Evolutionary conservation across 2,797 vertebrate genomes (phyloP), one percentile per base, ranked within the genome.

Genomic region (Nannoperca obscura): DNA sequence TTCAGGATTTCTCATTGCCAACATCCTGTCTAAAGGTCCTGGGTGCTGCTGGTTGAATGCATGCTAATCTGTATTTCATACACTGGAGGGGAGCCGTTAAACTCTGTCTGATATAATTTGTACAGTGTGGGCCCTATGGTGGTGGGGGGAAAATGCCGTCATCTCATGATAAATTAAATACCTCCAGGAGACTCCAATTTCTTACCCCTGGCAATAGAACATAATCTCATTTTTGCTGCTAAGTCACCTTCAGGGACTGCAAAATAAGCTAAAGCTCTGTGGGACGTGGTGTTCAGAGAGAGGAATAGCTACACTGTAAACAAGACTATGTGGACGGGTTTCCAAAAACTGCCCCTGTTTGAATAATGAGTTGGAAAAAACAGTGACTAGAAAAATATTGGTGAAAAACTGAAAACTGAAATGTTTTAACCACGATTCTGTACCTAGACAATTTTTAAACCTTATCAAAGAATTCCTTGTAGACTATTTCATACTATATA

Each of bases 191-290:
- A 86, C 90, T 92, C 83, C 86, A 71, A 93, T 92, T 93, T 85
- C 89, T 92, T 90, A 94, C 94, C 93, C 89, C 90, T 81, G 90
- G 94, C 94, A 91, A 93, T 89, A 90, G 89, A 94, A 89, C 88
- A 92, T 93, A 94, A 95, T 95, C 93, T 94, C 82, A 93, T 95
- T 94, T 93, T 92, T 92, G 90, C 91, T 92, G 89, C 90, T 94
- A 95, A 95, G 93, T 94, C 93, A 94, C 94, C 94, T 94, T 94
- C 91, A 93, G 94, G 93, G 94, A 93, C 86, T 38, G 78, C 86
- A 89, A 91, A 91, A 93, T 92, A 93, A 94, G 87, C 82, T 82
- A 78, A 85, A 87, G 86, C 90, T 94, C 91, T 55, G 79, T 68
- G 82, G 91, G 86, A 91, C 82, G 86, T 65, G 66, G 84, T 90